Conservation (phyloP, 2,113 vertebrate species). For the Gymnogyps californianus region DNA sequence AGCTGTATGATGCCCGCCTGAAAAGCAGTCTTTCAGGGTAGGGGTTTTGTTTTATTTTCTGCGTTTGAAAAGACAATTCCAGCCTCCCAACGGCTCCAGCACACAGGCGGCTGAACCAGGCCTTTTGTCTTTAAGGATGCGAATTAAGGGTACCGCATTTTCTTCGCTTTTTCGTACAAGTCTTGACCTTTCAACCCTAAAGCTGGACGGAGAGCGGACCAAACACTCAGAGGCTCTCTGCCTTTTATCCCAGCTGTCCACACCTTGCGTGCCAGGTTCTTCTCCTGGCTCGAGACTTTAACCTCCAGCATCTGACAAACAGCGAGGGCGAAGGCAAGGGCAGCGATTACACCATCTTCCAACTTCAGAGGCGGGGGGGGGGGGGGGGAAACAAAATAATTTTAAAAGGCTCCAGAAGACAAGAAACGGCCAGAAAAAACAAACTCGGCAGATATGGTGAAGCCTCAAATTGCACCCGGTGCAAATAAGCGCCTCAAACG, state of each 20-base stretch:
- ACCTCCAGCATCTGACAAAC: conserved; percentile 74
- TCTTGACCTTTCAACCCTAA: conserved; percentile 22
- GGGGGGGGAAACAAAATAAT: neutral
- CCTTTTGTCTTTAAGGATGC: neutral
- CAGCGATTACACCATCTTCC: conserved; percentile 63
- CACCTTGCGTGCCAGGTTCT: conserved; percentile 72
- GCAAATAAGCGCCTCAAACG: neutral
- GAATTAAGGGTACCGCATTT: neutral
- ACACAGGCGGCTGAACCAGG: neutral
- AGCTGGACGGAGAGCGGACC: conserved; percentile 23
- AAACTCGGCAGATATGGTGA: neutral
- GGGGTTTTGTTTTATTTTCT: neutral
- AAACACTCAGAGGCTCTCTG: conserved; percentile 46
- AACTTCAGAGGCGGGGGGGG: neutral
- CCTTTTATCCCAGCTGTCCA: conserved; percentile 78
- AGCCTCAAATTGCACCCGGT: neutral
- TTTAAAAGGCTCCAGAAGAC: conserved; percentile 4
- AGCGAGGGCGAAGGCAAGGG: conserved; percentile 59
- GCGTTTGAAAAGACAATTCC: neutral
- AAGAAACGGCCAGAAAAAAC: conserved; percentile 49
- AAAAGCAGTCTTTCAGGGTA: neutral
- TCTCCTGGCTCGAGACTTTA: conserved; percentile 75
- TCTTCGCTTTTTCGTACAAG: neutral
- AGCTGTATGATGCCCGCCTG: neutral
- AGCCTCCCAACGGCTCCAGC: neutral